Base-by-base conservation (phyloP, 2,888 invertebrate species). In the Eupithecia insigniata region DNA sequence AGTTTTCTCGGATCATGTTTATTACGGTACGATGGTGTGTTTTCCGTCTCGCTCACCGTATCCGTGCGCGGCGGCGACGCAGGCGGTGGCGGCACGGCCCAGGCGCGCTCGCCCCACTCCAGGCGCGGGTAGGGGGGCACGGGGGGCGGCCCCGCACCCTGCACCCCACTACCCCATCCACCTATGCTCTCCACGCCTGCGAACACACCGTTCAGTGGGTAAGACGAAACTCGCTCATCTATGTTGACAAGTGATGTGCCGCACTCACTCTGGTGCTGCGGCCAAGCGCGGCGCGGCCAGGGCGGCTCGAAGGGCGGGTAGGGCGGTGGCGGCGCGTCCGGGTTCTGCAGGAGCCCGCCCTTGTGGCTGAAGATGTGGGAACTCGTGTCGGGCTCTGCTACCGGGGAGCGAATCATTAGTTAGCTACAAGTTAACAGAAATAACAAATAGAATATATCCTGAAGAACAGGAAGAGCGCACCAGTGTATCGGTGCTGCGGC, bases 341-440 rank as follows among this genome's bases (percentile, higher is more conserved):
- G 83, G 82, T 94, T 94, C 81, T 95, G 94, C 80, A 96, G 95
- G 83, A 96, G 89, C 69, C 96, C 96, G 81, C 94, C 96, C 90
- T 96, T 96, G 91, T 96, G 96, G 86, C 95, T 96, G 90, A 96
- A 96, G 85, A 96, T 96, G 85, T 95, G 96, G 81, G 96, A 96
- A 77, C 85, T 81, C 39, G 66, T 26, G n/a, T 14, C 69, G 51
- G 62, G 32, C 62, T 62, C 69, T 64, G 69, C 18, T 5, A 30
- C 7, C 51, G 51, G n/a, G 10, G 51, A 22, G 10, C 51, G 22
- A 22, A 10, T 2, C 51, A 12, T 51, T 22, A 10, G 2, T 22
- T 51, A 51, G 10, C 10, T 7, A 43, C 43, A n/a, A 43, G 18
- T 7, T 43, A 6, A 3, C 10, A 3, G 0, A 51, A 51, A 6